Evolutionary conservation across 2,888 invertebrate species (phyloP).

Genomic region (Ormyrus thymus): DNA sequence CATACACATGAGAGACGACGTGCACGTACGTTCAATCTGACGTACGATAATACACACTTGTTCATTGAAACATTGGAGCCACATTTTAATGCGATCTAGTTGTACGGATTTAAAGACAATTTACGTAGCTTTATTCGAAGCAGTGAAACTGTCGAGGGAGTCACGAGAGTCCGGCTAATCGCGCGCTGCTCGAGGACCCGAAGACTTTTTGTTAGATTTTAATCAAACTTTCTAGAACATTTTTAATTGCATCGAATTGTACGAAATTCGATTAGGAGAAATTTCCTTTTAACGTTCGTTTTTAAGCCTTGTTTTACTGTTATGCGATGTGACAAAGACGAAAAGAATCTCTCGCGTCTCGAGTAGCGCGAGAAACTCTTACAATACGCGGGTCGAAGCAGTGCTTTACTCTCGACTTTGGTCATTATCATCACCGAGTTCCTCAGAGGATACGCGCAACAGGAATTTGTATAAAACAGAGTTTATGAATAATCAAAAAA

Average conservation of each 20-base stretch:
- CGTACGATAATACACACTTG: conserved; percentile 40
- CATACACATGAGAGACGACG: conserved; percentile 58
- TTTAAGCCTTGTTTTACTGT: conserved; percentile 29
- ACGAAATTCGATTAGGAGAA: conserved; percentile 10
- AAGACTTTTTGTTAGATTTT: conserved; percentile 35
- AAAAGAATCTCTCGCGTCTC: conserved; percentile 21
- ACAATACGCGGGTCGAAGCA: conserved; percentile 32
- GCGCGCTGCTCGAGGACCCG: conserved; percentile 40
- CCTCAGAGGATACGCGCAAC: conserved; percentile 53
- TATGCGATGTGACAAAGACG: background rate
- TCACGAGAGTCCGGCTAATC: conserved; percentile 14
- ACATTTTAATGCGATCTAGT: conserved; percentile 54
- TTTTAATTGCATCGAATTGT: conserved; percentile 29
- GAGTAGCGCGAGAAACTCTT: conserved; percentile 24
- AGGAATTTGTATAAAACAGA: conserved; percentile 45
- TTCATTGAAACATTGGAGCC: conserved; percentile 52
- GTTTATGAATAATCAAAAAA: conserved; percentile 49
- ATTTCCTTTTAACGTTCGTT: conserved; percentile 30
- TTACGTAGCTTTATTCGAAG: conserved; percentile 51
- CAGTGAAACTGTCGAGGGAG: conserved; percentile 55
- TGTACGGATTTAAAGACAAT: conserved; percentile 53
- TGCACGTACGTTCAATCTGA: conserved; percentile 59
- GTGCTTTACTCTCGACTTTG: conserved; percentile 53
- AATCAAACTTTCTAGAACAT: conserved; percentile 24
- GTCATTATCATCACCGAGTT: conserved; percentile 51